Conservation (phyloP, 30 jellyfish, hydroid and myxozoan genomes). For the Haliclystus octoradiatus region DNA sequence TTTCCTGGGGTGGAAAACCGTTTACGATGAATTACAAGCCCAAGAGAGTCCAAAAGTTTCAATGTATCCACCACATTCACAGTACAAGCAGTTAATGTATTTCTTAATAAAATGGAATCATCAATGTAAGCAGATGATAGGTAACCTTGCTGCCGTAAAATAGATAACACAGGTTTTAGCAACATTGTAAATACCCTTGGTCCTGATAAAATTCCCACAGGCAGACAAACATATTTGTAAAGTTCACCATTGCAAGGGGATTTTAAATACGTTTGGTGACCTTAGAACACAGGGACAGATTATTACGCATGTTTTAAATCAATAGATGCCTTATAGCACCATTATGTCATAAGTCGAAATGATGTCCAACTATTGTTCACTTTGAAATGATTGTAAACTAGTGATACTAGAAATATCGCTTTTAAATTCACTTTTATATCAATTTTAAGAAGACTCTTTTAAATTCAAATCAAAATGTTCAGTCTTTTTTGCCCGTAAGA, state of each 20-base stretch:
- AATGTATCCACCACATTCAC: not conserved
- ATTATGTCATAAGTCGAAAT: not conserved
- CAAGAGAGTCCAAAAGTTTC: conserved; percentile 13
- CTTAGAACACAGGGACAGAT: conserved; percentile 12
- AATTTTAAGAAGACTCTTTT: not conserved
- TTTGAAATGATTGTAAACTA: conserved; percentile 6
- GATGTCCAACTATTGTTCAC: conserved; percentile 10
- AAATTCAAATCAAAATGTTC: not conserved
- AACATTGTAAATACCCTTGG: conserved; percentile 37
- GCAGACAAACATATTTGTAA: conserved; percentile 10
- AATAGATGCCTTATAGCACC: conserved; percentile 15
- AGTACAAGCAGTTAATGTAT: not conserved
- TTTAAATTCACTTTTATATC: too few relatives aligned
- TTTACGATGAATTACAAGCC: conserved; percentile 18
- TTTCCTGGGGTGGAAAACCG: conserved; percentile 6
- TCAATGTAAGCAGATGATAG: conserved; percentile 17
- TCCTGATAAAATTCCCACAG: conserved; percentile 21
- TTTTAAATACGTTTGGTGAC: conserved; percentile 5
- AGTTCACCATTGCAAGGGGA: conserved; percentile 6
- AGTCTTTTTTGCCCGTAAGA: not conserved
- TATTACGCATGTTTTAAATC: conserved; percentile 27
- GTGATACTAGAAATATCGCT: too few relatives aligned
- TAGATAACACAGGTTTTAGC: conserved; percentile 24
- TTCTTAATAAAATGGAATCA: not conserved
- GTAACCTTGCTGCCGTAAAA: not conserved